These are phyloP conservation scores for Lagopus leucura DNA, from an alignment of 2,113 vertebrate genomes.

Conservation along the genomic window DNA sequence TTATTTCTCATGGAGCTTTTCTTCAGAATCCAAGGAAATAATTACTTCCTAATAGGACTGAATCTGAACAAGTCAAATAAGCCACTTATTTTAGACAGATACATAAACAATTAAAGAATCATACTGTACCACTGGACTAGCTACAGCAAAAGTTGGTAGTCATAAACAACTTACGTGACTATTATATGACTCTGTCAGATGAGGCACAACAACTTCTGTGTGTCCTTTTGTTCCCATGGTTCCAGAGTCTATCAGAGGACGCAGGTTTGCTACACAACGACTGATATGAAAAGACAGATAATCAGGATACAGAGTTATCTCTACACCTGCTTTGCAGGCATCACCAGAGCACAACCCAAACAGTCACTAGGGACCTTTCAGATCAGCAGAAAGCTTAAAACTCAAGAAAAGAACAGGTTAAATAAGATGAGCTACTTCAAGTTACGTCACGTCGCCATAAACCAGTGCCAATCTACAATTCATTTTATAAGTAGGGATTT, in stretches of 20 bases:
- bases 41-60: background rate
- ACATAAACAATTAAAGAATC: background rate
- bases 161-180: slow-evolving; percentile 88
- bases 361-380: background rate
- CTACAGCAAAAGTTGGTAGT: fast-evolving
- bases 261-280: slow-evolving; percentile 92
- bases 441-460: background rate
- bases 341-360: background rate
- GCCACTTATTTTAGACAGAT: background rate
- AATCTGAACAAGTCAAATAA: background rate
- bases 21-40: background rate
- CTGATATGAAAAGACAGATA: slow-evolving; percentile 74
- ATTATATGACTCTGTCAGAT: slow-evolving; percentile 96
- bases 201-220: slow-evolving; percentile 94
- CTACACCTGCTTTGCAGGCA: background rate
- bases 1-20: background rate
- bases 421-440: background rate
- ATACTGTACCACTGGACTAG: background rate
- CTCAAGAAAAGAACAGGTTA: background rate
- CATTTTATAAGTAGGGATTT: background rate
- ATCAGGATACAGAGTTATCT: background rate
- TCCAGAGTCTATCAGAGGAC: slow-evolving; percentile 94
- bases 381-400: background rate
- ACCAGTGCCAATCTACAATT: background rate
- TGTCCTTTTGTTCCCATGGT: slow-evolving; percentile 99